Evolutionary conservation across 2,888 invertebrate genomes (phyloP), one percentile per base, ranked within the genome.

Genomic region (Tetranychus piercei): DNA sequence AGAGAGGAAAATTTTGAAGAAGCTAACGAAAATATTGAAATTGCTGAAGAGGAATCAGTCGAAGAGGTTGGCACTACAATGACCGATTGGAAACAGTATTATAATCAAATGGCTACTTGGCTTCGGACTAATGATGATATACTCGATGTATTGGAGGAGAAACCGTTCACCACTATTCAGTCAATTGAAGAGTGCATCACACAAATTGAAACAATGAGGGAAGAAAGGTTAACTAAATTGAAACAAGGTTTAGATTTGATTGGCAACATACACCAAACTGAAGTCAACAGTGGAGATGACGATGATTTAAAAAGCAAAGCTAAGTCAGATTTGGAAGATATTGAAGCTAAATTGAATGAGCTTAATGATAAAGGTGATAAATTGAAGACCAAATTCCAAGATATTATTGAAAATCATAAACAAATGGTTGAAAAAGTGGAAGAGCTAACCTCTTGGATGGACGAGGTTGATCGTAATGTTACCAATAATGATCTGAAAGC

Each of bases 301-400:
- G 34, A 23, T n/a, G 34, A 69, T 6, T 69, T 23, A 69, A 5
- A 69, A n/a, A n/a, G 9, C 15, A 23, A 69, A 69, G 22, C 69
- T 2, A 9, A 23, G n/a, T 23, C 22, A 2, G 34, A 69, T 11
- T n/a, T 69, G 15, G 34, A 69, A 15, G 92, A 92, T 84, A 89
- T 93, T 69, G 92, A 92, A 80, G 87, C 88, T 11, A 69, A 69
- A 69, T n/a, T 69, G 69, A 69, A 69, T n/a, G 69, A 69, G 90
- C 92, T 0, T 91, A 92, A 80, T 91, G 92, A 81, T 92, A 92
- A 83, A 93, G 92, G 92, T 90, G 92, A 81, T 88, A 89, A 15
- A 75, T 74, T 8, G 73, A 77, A 67, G n/a, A 70, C 11, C 2
- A 67, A 70, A 45, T 72, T 74, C 34, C 72, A 74, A 64, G 23